phyloP scores from a whole-genome alignment of 2,888 invertebrate genomes.

The Hanleya hanleyi region DNA sequence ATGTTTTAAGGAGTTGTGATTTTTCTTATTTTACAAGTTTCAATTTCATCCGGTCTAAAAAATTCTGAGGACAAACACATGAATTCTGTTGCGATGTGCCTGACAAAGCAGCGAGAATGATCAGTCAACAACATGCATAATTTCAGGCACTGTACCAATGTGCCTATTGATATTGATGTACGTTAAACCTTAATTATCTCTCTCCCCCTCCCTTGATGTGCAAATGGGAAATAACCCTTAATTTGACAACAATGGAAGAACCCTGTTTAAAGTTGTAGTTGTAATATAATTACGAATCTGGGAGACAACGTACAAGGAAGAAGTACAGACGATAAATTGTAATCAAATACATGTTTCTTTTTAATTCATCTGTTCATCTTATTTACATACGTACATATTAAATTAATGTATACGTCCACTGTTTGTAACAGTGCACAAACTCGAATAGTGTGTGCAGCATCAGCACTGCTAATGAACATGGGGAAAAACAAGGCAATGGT shows the following conservation, averaged over 20 bases:
- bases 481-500: not conserved
- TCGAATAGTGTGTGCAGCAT: not conserved
- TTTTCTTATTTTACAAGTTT: too few relatives aligned
- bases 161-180: too few relatives aligned
- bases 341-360: not conserved
- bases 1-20: too few relatives aligned
- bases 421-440: not conserved
- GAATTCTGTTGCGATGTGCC: too few relatives aligned
- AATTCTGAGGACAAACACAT: too few relatives aligned
- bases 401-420: not conserved
- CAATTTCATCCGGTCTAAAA: too few relatives aligned
- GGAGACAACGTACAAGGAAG: not conserved
- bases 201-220: not conserved
- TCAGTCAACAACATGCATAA: too few relatives aligned
- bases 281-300: not conserved
- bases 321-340: not conserved
- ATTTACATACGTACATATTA: not conserved
- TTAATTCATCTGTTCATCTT: not conserved
- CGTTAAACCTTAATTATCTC: too few relatives aligned
- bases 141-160: too few relatives aligned
- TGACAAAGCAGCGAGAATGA: too few relatives aligned
- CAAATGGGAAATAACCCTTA: not conserved
- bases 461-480: not conserved
- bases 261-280: not conserved
- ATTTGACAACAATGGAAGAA: not conserved